phyloP scores from a whole-genome alignment of 35 echinoderm and acorn worm species.

The Strongylocentrotus purpuratus region DNA sequence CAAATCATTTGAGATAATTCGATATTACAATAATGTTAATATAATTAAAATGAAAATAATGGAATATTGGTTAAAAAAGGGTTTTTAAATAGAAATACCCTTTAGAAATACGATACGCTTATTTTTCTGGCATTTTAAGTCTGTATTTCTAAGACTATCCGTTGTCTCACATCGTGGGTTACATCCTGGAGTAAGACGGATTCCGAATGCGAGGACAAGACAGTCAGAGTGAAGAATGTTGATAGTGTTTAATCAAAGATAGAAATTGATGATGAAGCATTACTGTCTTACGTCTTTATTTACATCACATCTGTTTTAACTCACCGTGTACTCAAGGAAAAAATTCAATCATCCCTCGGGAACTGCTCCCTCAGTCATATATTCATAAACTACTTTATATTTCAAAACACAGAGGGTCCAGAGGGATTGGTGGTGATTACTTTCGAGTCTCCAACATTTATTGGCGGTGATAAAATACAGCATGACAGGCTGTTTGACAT shows the following conservation, averaged over 20 bases:
- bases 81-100: too few species aligned
- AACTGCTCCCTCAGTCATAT: neutral
- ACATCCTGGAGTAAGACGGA: too few species aligned
- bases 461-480: constrained; percentile 11
- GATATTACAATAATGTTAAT: too few species aligned
- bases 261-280: neutral
- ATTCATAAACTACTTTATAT: constrained; percentile 13
- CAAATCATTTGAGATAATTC: too few species aligned
- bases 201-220: too few species aligned
- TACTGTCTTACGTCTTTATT: neutral
- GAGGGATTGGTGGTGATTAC: neutral
- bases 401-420: neutral
- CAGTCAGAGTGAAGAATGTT: too few species aligned
- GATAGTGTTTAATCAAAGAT: neutral
- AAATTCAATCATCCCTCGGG: neutral
- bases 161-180: too few species aligned
- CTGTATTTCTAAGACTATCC: too few species aligned
- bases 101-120: too few species aligned
- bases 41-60: too few species aligned
- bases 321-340: neutral
- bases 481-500: constrained; percentile 9
- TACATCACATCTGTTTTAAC: neutral
- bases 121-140: too few species aligned
- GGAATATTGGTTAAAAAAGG: too few species aligned
- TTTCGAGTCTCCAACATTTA: constrained; percentile 17